phyloP scores from a whole-genome alignment of 1,140 invertebrate genomes.

The Limonius californicus region DNA sequence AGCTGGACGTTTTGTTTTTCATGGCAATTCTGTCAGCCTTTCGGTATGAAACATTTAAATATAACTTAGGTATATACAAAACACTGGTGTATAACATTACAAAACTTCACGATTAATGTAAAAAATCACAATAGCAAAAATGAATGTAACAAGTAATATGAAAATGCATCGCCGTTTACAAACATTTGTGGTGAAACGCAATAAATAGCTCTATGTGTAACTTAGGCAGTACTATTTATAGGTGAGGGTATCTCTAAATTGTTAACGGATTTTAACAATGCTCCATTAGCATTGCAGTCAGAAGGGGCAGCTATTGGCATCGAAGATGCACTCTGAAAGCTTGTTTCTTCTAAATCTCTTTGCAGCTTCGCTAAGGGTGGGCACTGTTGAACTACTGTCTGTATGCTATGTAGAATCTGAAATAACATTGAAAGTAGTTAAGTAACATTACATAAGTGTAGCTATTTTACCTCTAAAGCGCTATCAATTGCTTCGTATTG shows the following conservation, averaged over 20 bases:
- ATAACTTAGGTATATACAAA: slow-evolving; percentile 2
- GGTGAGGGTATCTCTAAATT: slow-evolving; percentile 36
- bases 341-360: slow-evolving; percentile 47
- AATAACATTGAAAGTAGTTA: no score
- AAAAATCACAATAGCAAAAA: slow-evolving; percentile 8
- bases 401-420: slow-evolving; percentile 48
- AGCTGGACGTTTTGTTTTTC: neutral
- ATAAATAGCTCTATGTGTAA: neutral
- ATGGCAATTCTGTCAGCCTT: neutral
- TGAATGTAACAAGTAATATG: slow-evolving; percentile 5
- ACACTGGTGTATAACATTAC: neutral
- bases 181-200: no score
- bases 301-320: slow-evolving; percentile 41
- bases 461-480: slow-evolving; percentile 49
- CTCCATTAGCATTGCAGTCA: slow-evolving; percentile 49
- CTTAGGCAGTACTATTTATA: slow-evolving; percentile 44
- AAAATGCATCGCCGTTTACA: neutral
- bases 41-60: neutral
- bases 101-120: neutral
- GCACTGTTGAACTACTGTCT: slow-evolving; percentile 47
- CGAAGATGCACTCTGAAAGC: slow-evolving; percentile 46
- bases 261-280: slow-evolving; percentile 36
- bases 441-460: slow-evolving; percentile 2
- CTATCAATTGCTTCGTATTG: slow-evolving; percentile 50
- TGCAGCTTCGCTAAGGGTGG: slow-evolving; percentile 46